Evolutionary conservation across 2,888 invertebrate genomes (phyloP).

Genomic region (Phyto melanocephala): DNA sequence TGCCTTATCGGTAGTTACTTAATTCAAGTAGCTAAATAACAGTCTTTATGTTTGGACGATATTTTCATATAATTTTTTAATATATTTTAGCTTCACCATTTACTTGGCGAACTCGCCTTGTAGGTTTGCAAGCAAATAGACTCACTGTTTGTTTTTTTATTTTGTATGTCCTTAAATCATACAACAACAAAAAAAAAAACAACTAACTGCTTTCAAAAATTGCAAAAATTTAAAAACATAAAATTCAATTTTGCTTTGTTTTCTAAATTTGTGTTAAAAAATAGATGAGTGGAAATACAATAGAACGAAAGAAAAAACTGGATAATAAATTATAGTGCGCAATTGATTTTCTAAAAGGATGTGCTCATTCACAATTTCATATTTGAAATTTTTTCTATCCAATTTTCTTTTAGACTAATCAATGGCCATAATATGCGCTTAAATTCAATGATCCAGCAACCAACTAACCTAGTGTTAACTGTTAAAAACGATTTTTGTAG

Average conservation of each 20-base stretch:
- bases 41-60: no score
- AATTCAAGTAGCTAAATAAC: no score
- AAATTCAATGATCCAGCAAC: conserved; percentile 46
- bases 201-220: no score
- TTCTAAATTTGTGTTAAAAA: no score
- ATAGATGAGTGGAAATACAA: background rate
- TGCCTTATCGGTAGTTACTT: no score
- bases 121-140: no score
- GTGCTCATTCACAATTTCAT: background rate
- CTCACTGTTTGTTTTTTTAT: no score
- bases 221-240: no score
- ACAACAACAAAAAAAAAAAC: background rate
- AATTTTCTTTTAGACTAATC: conserved; percentile 11
- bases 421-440: background rate
- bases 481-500: conserved; percentile 23
- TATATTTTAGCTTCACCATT: no score
- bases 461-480: conserved; percentile 51
- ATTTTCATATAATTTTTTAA: no score
- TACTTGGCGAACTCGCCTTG: no score
- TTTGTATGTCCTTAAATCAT: background rate
- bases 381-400: background rate
- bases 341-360: conserved; percentile 53
- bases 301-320: conserved; percentile 5
- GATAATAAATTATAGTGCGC: conserved; percentile 53
- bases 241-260: no score